Evolutionary conservation across 2,888 invertebrate species (phyloP).

Genomic region (Zhengitettix transpicula): DNA sequence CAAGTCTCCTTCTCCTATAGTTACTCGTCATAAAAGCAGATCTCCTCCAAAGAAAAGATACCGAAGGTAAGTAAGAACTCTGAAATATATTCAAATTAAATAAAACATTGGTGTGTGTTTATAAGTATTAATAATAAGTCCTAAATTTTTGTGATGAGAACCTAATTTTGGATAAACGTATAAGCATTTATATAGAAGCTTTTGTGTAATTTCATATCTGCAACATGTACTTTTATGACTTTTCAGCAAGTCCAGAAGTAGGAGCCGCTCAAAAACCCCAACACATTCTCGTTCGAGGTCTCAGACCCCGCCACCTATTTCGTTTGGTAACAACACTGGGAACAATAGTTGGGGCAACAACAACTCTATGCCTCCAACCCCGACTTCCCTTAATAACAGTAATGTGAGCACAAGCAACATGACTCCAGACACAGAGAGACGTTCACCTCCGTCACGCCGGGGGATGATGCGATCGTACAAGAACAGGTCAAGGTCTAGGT

Average conservation of each 20-base stretch:
- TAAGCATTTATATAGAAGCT: too few species aligned
- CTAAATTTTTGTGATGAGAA: too few species aligned
- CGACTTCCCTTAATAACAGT: conserved; percentile 24
- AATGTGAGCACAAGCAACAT: conserved; percentile 20
- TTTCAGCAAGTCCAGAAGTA: conserved; percentile 24
- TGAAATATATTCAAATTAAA: too few species aligned
- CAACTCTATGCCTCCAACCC: conserved; percentile 15
- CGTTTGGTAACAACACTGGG: neutral
- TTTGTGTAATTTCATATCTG: too few species aligned
- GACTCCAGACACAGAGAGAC: neutral
- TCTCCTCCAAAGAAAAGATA: conserved; percentile 61
- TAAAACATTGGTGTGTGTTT: too few species aligned
- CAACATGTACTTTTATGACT: neutral
- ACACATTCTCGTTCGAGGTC: conserved; percentile 7
- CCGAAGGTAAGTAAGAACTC: conserved; percentile 16
- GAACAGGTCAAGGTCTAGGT: too few species aligned
- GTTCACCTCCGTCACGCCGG: neutral
- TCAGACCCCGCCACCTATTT: conserved; percentile 2
- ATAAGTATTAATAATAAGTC: too few species aligned
- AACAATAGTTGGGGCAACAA: conserved; percentile 4
- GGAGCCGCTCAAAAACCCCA: conserved; percentile 30
- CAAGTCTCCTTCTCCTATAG: conserved; percentile 62
- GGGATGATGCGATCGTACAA: too few species aligned
- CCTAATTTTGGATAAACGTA: too few species aligned
- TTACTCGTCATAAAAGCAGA: conserved; percentile 56